phyloP scores from a whole-genome alignment of 2,888 invertebrate species.

The Acleris sparsana region DNA sequence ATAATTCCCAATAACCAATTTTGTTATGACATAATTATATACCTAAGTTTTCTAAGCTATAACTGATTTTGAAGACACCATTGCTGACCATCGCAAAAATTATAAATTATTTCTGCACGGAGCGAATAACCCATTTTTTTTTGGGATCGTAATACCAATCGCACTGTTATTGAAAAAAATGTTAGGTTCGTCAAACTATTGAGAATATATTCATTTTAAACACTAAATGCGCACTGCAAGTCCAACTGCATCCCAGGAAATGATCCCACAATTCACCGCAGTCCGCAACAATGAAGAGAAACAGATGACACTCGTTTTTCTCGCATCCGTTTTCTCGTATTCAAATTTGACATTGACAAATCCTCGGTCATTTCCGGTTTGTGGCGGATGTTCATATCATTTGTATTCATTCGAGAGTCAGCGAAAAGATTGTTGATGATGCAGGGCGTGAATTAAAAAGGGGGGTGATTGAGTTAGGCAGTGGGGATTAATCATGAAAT shows the following conservation, averaged over 20 bases:
- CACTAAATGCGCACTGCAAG: background rate
- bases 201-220: no score
- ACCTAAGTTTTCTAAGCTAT: no score
- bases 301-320: constrained; percentile 80
- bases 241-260: constrained; percentile 31
- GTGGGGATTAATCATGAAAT: background rate
- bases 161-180: no score
- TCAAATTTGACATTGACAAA: constrained; percentile 82
- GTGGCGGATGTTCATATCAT: constrained; percentile 72
- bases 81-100: no score
- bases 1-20: no score
- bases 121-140: no score
- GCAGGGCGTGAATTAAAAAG: constrained; percentile 59
- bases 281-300: constrained; percentile 44
- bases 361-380: constrained; percentile 74
- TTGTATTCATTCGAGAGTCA: constrained; percentile 76
- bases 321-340: constrained; percentile 73
- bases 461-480: constrained; percentile 40
- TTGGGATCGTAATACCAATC: no score
- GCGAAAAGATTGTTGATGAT: constrained; percentile 59
- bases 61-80: no score
- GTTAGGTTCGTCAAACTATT: background rate
- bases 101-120: no score
- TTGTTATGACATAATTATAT: no score
- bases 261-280: constrained; percentile 39